Base-by-base conservation (phyloP, 1,140 invertebrate genomes). In the Pentalonia nigronervosa region DNA sequence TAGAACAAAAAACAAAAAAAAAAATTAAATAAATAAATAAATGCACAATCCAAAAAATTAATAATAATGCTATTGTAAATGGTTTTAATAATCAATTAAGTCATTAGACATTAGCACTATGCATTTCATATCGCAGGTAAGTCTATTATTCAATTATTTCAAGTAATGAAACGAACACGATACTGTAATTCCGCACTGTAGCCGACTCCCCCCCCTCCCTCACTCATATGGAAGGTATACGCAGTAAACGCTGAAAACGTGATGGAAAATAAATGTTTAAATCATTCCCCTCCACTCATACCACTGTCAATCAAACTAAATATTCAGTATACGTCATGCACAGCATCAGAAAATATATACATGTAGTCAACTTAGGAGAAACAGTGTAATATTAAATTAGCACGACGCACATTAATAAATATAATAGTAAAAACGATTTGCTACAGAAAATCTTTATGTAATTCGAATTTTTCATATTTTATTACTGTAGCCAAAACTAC, bases 1-100 rank as follows among this genome's bases (percentile, higher is more conserved):
- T 90, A 30, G 23, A 90, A 90, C 53, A 90, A 60, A 90, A 90
- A 23, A 89, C 56, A 60, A 60, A 7, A 23, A 17, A 90, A 17
- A 90, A 45, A 30, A 23, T 2, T n/a, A n/a, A n/a, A 41, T 48
- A 48, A 48, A 90, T 45, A 45, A 60, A 67, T 90, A 36, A 41
- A 11, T 21, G 20, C 1, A 45, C 30, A 36, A 20, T 50, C 17
- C 14, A 67, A 56, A 41, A 89, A 76, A 11, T 30, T 60, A 7
- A 67, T 67, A 17, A 30, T 67, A 67, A 67, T 76, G 14, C 21
- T 21, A 53, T 53, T 7, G 7, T 23, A 21, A 7, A 23, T 23
- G 21, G 50, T 53, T 53, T 53, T 21, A 53, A 20, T 53, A 53
- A 76, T 67, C 3, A 17, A n/a, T 76, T 76, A 76, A 14, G n/a